Evolutionary conservation across 2,888 invertebrate genomes (phyloP), one percentile per base, ranked within the genome.

Genomic region (Thyatira batis): DNA sequence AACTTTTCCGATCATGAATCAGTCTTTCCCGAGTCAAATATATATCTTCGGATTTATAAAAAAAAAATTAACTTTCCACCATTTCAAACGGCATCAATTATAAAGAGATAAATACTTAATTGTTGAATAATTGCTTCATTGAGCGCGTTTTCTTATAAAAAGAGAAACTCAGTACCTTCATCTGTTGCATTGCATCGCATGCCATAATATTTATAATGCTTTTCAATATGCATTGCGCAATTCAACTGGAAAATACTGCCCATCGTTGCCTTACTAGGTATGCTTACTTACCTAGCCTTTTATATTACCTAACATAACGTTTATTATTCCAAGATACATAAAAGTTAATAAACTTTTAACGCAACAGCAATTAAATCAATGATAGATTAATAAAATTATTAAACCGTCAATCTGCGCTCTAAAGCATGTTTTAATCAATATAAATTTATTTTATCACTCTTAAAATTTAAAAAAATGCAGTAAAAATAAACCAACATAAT

Each of bases 361-460:
- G 21, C 11, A 21, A 20, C 10, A 45, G 45, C 11, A 11, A 21
- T 57, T 60, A 50, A 54, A 54, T 54, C 50, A 50, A 57, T 54
- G 57, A 62, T 58, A 49, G 54, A 57, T 52, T 61, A 53, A 27
- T 45, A 61, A 58, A 61, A 49, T 55, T 58, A 67, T 54, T 55
- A 55, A 64, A 64, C 55, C 49, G 28, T 11, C 55, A 58, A 58
- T 58, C 50, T 54, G 45, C 50, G 30, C 51, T 11, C 28, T 13
- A 50, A 27, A 2, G 5, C 6, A n/a, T 17, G 13, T 39, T 17
- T 13, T 39, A 39, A 6, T 39, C 39, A 6, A 17, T 39, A 4
- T 8, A 13, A 33, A 33, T 17, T n/a, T n/a, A n/a, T 0, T 39
- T 39, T 4, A 23, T 23, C 6, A 4, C 23, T 23, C 23, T 23